Percentiles rank a stretch among this genome's conserved stretches.
phyloP scores from a whole-genome alignment of 2,888 invertebrate genomes.

The Steromphala cineraria region DNA sequence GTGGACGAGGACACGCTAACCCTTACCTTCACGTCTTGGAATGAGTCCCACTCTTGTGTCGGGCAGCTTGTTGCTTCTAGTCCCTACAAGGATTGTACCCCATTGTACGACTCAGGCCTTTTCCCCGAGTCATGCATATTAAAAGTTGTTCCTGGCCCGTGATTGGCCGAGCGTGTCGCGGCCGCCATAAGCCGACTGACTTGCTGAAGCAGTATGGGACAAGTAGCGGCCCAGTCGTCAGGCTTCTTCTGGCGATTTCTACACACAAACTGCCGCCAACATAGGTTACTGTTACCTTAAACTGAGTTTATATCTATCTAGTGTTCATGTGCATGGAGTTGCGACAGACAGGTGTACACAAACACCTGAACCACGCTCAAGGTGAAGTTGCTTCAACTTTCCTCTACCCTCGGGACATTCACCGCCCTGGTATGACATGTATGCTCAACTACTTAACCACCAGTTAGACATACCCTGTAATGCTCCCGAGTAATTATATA shows the following conservation, averaged over 20 bases:
- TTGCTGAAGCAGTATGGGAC: background rate
- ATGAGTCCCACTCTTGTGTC: background rate
- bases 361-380: background rate
- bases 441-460: too few relatives aligned
- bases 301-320: background rate
- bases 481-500: too few relatives aligned
- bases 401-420: too few relatives aligned
- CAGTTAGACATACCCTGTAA: too few relatives aligned
- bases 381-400: too few relatives aligned
- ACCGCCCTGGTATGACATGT: too few relatives aligned
- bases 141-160: conserved; percentile 24
- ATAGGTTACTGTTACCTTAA: background rate
- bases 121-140: conserved; percentile 31
- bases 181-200: conserved; percentile 3
- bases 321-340: background rate
- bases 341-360: background rate
- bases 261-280: background rate
- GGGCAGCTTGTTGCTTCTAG: conserved; percentile 19
- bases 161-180: conserved; percentile 29
- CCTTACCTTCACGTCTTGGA: background rate
- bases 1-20: background rate
- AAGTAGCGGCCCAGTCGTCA: background rate
- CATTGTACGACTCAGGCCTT: conserved; percentile 15
- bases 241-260: background rate
- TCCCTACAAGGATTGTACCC: conserved; percentile 19